Base-by-base conservation (phyloP, 1,140 invertebrate species). In the Grapholita molesta region DNA sequence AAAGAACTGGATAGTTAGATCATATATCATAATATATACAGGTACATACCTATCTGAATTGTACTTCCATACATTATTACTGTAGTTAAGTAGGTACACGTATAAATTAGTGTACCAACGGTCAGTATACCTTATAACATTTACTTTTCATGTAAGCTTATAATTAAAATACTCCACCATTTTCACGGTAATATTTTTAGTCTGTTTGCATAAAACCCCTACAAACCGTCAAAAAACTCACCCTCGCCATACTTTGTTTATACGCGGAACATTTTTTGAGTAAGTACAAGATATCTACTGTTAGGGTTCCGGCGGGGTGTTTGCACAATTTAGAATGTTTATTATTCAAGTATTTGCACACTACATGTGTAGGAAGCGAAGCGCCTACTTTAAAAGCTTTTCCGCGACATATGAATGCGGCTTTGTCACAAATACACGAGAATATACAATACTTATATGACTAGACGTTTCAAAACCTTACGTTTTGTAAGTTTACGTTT, bases 251-350 rank as follows among this genome's bases (percentile, higher is more conserved):
- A 61, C 23, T 61, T 15, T 61, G 23, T 61, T 61, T 61, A 28
- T 30, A 15, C 24, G 21, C 24, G 55, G n/a, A 61, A 61, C 28
- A 61, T 61, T 61, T 61, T 61, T 61, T 61, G 55, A 28, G 55
- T 30, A 61, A 15, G 55, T 28, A 61, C 23, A 30, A 61, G 55
- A 61, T 57, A 57, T 18, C 28, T 30, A n/a, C 24, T 15, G 53
- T 21, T 57, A 61, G 55, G 55, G 55, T 15, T 28, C 28, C 55
- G 24, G 18, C 55, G n/a, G n/a, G 12, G 5, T 81, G 76, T 83
- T 84, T 81, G 76, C 68, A 81, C 80, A 80, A 76, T 78, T 80
- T 79, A 74, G 72, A 64, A 69, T 79, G 75, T 78, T 79, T 84
- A 81, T 80, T 78, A 77, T 78, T 71, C 73, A 69, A 67, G 69